These are phyloP conservation scores for Lophotis ruficrista DNA, from an alignment of 2,113 vertebrate species.

Conservation along the genomic window DNA sequence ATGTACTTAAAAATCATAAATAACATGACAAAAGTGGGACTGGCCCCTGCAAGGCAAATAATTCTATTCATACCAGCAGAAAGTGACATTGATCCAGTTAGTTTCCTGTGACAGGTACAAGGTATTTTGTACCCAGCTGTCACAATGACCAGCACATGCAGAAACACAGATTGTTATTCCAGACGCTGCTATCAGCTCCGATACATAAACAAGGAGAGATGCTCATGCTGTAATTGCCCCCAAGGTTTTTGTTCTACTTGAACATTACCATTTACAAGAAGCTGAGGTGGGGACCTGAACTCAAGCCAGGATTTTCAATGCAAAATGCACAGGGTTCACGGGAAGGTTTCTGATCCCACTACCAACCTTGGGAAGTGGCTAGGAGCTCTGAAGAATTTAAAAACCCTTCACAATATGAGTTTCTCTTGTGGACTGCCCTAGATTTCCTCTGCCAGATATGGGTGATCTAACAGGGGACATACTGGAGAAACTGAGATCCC, in stretches of 20 bases:
- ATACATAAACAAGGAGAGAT: conserved; percentile 57
- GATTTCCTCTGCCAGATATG: background rate
- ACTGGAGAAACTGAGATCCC: background rate
- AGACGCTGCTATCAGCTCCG: conserved; percentile 58
- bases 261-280: conserved; percentile 46
- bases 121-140: background rate
- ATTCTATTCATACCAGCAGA: background rate
- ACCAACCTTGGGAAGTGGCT: background rate
- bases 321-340: background rate
- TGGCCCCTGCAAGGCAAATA: conserved; percentile 55
- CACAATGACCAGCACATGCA: background rate
- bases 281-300: conserved; percentile 11
- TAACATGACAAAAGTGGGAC: conserved; percentile 9
- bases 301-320: background rate
- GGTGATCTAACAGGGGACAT: background rate
- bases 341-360: background rate
- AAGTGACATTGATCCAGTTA: conserved; percentile 28
- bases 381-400: background rate
- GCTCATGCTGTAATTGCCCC: conserved; percentile 51
- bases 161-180: conserved; percentile 49
- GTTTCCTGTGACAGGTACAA: conserved; percentile 35
- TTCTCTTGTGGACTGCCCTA: background rate
- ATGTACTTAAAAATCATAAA: conserved; percentile 56
- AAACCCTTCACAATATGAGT: background rate
- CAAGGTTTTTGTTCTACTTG: conserved; percentile 33